These are phyloP conservation scores for Bubo bubo DNA, from an alignment of 2,113 vertebrate genomes.

Conservation along the genomic window DNA sequence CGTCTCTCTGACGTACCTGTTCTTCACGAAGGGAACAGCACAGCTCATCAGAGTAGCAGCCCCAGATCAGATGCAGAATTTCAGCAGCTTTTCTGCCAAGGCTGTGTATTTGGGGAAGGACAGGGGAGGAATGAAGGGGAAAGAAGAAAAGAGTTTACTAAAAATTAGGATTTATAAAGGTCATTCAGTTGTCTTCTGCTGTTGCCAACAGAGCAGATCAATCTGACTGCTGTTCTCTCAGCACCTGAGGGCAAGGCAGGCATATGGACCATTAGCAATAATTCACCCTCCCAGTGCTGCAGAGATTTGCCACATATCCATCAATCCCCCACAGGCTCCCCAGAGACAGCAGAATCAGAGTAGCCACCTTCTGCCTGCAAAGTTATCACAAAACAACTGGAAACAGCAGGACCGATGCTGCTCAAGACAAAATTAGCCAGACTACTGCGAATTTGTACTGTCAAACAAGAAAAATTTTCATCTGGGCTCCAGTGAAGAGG, in stretches of 20 bases:
- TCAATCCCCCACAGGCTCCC: neutral
- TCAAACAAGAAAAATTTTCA: accelerated
- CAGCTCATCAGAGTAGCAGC: neutral
- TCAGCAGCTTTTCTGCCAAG: neutral
- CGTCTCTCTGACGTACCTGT: accelerated
- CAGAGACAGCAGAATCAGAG: neutral
- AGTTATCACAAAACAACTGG: neutral
- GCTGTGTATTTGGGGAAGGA: neutral
- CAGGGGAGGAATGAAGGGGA: neutral
- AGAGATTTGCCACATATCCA: neutral
- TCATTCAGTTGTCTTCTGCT: neutral
- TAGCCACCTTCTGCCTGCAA: neutral
- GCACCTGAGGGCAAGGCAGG: neutral
- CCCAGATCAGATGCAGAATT: accelerated
- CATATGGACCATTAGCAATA: accelerated
- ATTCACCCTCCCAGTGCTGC: neutral
- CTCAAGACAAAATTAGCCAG: neutral
- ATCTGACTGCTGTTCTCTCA: neutral
- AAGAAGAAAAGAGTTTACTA: neutral
- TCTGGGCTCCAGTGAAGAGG: neutral
- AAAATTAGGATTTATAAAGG: neutral
- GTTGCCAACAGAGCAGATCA: neutral
- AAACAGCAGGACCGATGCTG: neutral
- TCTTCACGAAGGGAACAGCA: neutral
- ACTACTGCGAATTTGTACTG: neutral